Conservation (phyloP, 2,888 invertebrate genomes). For the Buathra laborator region DNA sequence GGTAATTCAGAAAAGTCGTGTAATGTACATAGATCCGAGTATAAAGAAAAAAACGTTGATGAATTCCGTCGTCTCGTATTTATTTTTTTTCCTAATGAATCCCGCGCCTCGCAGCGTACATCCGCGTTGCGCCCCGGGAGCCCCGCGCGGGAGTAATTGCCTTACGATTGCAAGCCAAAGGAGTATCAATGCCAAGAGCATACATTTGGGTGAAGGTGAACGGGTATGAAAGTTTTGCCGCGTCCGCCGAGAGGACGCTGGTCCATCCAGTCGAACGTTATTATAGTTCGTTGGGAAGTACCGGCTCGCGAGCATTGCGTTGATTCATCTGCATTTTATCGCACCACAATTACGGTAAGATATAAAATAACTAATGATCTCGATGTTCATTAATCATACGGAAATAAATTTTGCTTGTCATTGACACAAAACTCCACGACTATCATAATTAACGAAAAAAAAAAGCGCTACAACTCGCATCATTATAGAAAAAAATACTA, state of each 20-base stretch:
- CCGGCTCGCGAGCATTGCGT: constrained; percentile 29
- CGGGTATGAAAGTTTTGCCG: constrained; percentile 80
- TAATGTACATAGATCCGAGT: constrained; percentile 42
- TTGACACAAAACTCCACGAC: background rate
- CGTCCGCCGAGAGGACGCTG: constrained; percentile 37
- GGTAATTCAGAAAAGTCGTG: constrained; percentile 32
- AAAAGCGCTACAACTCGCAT: no score
- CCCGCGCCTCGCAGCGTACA: background rate
- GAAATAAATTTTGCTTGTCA: background rate
- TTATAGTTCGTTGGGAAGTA: constrained; percentile 33
- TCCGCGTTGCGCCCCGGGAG: background rate
- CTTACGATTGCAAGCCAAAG: constrained; percentile 20
- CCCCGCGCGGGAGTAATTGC: constrained; percentile 9
- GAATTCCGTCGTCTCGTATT: constrained; percentile 5
- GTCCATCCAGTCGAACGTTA: constrained; percentile 38
- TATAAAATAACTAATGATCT: constrained; percentile 8
- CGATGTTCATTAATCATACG: background rate
- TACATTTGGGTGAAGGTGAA: constrained; percentile 79
- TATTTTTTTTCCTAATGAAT: background rate
- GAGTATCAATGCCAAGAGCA: constrained; percentile 76
- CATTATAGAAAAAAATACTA: background rate
- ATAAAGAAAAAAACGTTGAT: constrained; percentile 23
- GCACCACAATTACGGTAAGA: constrained; percentile 41
- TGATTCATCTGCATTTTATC: constrained; percentile 31
- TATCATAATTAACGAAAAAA: background rate